Percentiles rank a stretch among this genome's conserved stretches.
phyloP scores from a whole-genome alignment of 2,113 vertebrate genomes.

The Phyllostomus hastatus region DNA sequence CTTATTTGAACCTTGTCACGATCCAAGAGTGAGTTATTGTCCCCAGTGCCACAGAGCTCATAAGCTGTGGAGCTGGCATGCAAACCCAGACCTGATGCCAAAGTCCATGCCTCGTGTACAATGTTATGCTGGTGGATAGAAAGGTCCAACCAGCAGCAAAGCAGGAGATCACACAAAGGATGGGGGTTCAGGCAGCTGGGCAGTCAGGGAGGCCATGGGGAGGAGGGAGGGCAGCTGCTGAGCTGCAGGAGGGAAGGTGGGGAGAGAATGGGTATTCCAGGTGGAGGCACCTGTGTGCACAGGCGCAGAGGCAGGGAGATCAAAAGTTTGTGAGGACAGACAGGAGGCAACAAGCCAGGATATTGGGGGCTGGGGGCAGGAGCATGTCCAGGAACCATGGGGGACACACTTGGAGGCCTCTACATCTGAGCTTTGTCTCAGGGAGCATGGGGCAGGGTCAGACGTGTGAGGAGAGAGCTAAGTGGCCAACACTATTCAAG shows the following conservation, averaged over 20 bases:
- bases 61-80: background rate
- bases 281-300: background rate
- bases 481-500: background rate
- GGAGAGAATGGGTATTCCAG: no score
- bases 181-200: background rate
- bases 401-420: background rate
- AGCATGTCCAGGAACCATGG: background rate
- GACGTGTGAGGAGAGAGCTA: background rate
- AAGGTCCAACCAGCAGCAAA: background rate
- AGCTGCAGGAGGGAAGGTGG: background rate
- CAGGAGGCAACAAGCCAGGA: background rate
- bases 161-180: background rate
- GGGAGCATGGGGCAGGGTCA: background rate
- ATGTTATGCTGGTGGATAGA: accelerated
- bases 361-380: background rate
- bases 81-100: background rate
- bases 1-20: background rate
- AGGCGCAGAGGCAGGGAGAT: background rate
- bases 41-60: background rate
- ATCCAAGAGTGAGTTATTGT: background rate
- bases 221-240: accelerated
- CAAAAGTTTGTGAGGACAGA: background rate
- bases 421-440: background rate
- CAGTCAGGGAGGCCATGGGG: background rate
- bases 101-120: accelerated